Percentiles rank a stretch among this genome's conserved stretches.
Evolutionary conservation across 2,113 vertebrate species (phyloP).

Genomic region (Xerus inauris): DNA sequence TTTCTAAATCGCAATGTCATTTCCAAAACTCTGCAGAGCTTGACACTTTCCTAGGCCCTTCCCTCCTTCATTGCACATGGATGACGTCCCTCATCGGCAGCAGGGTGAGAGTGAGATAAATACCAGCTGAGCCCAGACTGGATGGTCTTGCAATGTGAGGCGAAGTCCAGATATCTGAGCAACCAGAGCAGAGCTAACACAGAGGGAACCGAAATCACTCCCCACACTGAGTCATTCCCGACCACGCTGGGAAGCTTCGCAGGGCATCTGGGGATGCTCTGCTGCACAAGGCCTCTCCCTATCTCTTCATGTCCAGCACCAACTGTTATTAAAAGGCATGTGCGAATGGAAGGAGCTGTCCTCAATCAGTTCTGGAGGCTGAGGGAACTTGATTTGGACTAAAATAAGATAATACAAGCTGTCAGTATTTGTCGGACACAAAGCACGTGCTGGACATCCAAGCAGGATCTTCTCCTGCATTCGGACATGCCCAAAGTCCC

Average conservation of each 20-base stretch:
- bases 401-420: neutral
- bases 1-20: neutral
- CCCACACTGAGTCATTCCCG: neutral
- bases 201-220: slow-evolving; percentile 16
- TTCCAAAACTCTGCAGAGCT: neutral
- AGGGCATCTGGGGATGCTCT: neutral
- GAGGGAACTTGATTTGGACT: neutral
- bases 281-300: neutral
- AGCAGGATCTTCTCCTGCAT: neutral
- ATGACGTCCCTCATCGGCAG: neutral
- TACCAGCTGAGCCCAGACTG: neutral
- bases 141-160: neutral
- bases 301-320: neutral
- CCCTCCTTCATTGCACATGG: rapidly evolving
- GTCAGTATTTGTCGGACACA: neutral
- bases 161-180: neutral
- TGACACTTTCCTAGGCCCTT: no score
- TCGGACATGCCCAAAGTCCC: neutral
- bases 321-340: neutral
- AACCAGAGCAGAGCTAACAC: neutral
- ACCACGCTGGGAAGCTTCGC: neutral
- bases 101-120: neutral
- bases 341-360: neutral
- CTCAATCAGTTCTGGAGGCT: neutral
- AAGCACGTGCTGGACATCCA: neutral